A percentile compares a stretch with the other conserved stretches of the same genome.
These are phyloP conservation scores for Pseudomyrmex sp. DNA, from an alignment of 1,140 invertebrate species.

Conservation along the genomic window DNA sequence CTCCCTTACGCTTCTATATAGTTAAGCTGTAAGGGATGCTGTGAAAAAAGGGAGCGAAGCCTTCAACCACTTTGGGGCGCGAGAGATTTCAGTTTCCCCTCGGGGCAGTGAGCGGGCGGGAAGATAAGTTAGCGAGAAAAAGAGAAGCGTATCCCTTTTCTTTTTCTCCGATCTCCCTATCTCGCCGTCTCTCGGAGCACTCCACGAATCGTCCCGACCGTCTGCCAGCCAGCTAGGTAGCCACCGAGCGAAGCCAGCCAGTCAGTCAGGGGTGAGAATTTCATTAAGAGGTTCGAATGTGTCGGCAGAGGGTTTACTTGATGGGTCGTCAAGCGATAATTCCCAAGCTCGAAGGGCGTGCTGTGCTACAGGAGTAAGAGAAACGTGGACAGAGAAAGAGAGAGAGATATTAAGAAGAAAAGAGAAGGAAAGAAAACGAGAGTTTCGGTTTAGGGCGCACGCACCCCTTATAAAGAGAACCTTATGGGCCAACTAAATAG, in stretches of 20 bases:
- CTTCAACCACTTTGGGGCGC: conserved; percentile 85
- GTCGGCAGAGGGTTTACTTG: conserved; percentile 85
- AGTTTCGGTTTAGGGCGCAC: conserved; percentile 78
- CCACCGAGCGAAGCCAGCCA: conserved; percentile 82
- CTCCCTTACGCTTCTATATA: conserved; percentile 73
- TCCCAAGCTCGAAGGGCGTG: conserved; percentile 82
- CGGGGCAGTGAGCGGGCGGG: conserved; percentile 69
- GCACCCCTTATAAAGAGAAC: conserved; percentile 84
- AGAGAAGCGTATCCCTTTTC: conserved; percentile 64
- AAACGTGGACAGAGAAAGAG: conserved; percentile 67
- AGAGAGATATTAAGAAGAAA: conserved; percentile 63
- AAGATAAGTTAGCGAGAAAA: conserved; percentile 27
- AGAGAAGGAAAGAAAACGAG: conserved; percentile 69
- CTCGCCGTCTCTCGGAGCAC: conserved; percentile 69
- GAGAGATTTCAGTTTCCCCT: conserved; percentile 84
- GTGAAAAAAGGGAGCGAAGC: conserved; percentile 84
- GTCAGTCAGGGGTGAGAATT: conserved; percentile 86
- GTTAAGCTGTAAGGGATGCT: conserved; percentile 84
- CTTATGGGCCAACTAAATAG: conserved; percentile 86
- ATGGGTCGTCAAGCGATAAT: conserved; percentile 86
- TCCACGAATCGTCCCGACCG: conserved; percentile 77
- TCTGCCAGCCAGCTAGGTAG: conserved; percentile 81
- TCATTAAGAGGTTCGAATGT: conserved; percentile 87
- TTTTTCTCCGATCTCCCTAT: conserved; percentile 59
- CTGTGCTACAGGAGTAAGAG: conserved; percentile 65